Evolutionary conservation across 2,797 vertebrate genomes (phyloP), one percentile per base, ranked within the genome.

Genomic region (Dallia pectoralis): DNA sequence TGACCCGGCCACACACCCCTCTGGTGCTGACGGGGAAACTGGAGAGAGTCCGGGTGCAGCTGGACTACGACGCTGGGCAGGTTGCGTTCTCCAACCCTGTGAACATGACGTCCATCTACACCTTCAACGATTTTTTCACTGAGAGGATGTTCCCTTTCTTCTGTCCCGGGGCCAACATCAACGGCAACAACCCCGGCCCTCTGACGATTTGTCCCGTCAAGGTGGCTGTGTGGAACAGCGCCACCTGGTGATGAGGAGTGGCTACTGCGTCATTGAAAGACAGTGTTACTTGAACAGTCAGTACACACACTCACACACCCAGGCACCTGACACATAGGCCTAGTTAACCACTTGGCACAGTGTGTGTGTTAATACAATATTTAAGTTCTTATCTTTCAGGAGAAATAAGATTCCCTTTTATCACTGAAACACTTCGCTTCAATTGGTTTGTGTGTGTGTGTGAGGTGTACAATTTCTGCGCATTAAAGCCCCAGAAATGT

Each of bases 151-250:
- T 85, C 78, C 93, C 93, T 4, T 94, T 94, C 83, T 93, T 94
- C 86, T 94, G 93, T 81, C 93, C 93, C 0, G 93, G 93, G 2
- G 92, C 92, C 36, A 94, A 94, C 84, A 91, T 94, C 71, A 93
- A 93, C 0, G 87, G 91, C 25, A 93, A 87, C 67, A 94, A 94
- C 84, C 87, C 90, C 48, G 87, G 84, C 0, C 91, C 93, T 0
- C 88, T 94, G 4, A 90, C 90, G 80, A 91, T 94, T 85, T 94
- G 91, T 80, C 89, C 91, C 0, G 91, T 85, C 25, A 93, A 89
- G 69, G 91, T 94, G 76, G 93, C 91, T 0, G 91, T 92, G 71
- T 94, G 93, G 93, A 94, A 94, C 87, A 94, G 93, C 4, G 70
- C 83, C 0, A 83, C 88, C 1, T 94, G 93, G 93, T 94, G 87